Evolutionary conservation across 1,140 invertebrate species (phyloP).

Genomic region (Meloidogyne hapla): DNA sequence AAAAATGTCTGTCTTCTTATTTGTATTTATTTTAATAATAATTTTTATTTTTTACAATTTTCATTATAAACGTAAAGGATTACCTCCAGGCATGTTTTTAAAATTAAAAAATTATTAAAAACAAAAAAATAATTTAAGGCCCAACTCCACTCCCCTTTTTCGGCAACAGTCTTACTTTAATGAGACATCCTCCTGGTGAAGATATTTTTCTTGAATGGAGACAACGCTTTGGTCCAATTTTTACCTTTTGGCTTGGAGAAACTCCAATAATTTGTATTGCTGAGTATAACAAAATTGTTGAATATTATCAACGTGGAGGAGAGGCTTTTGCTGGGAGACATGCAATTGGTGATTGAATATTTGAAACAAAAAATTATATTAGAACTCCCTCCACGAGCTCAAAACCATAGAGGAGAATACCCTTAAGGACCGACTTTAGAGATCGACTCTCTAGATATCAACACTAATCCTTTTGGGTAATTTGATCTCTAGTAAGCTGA

Average conservation of each 20-base stretch:
- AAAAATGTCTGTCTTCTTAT: not conserved
- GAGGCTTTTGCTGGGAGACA: constrained; percentile 34
- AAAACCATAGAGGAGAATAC: too few species aligned
- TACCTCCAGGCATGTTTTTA: not conserved
- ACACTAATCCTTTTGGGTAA: too few species aligned
- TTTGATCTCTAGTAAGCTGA: too few species aligned
- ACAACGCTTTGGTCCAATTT: constrained; percentile 33
- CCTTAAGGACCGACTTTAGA: too few species aligned
- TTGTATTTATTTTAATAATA: not conserved
- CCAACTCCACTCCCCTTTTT: constrained; percentile 34
- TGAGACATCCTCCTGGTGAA: constrained; percentile 33
- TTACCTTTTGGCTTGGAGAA: constrained; percentile 38
- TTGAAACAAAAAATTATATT: too few species aligned
- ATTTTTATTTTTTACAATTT: not conserved
- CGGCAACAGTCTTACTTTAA: constrained; percentile 35
- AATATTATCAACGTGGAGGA: constrained; percentile 38
- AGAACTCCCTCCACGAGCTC: too few species aligned
- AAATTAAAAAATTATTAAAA: not conserved
- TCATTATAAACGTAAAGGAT: constrained; percentile 6
- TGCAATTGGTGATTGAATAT: constrained; percentile 8
- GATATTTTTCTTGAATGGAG: constrained; percentile 37
- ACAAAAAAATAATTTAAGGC: not conserved
- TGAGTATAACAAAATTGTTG: constrained; percentile 33
- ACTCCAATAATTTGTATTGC: constrained; percentile 34
- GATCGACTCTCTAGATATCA: too few species aligned